Evolutionary conservation across 2,113 vertebrate species (phyloP).

Genomic region (Anguilla japonica): DNA sequence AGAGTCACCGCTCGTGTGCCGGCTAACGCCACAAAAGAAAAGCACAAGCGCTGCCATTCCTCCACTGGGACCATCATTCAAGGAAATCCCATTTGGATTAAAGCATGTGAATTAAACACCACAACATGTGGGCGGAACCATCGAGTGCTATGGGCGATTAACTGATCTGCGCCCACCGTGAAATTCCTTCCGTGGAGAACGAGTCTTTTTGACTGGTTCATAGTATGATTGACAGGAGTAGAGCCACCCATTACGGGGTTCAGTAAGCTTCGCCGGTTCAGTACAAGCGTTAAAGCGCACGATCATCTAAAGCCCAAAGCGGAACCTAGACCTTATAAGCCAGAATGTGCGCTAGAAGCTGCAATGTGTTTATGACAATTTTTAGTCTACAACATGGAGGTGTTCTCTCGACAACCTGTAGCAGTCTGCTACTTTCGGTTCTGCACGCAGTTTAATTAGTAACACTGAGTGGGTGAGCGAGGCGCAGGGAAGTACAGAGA

Average conservation of each 20-base stretch:
- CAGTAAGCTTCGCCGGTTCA: neutral
- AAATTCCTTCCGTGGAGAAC: neutral
- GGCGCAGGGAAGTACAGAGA: neutral
- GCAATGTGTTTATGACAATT: neutral
- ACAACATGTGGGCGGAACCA: neutral
- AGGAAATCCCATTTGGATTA: slow-evolving; percentile 1
- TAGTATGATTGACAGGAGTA: neutral
- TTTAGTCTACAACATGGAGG: neutral
- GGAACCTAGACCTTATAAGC: neutral
- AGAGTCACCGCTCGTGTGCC: neutral
- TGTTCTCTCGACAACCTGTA: neutral
- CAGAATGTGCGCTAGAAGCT: neutral
- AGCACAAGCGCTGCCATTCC: neutral
- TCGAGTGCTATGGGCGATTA: neutral
- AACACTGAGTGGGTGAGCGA: neutral
- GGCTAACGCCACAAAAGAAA: neutral
- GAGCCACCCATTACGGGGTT: neutral
- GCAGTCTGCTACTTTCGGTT: neutral
- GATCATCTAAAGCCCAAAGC: neutral
- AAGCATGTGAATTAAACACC: neutral
- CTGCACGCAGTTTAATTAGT: neutral
- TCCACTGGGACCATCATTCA: slow-evolving; percentile 3
- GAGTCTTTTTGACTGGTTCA: neutral
- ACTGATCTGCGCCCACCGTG: neutral
- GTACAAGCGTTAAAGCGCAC: neutral